Evolutionary conservation across 2,888 invertebrate genomes (phyloP).

Genomic region (Cepaea hortensis): DNA sequence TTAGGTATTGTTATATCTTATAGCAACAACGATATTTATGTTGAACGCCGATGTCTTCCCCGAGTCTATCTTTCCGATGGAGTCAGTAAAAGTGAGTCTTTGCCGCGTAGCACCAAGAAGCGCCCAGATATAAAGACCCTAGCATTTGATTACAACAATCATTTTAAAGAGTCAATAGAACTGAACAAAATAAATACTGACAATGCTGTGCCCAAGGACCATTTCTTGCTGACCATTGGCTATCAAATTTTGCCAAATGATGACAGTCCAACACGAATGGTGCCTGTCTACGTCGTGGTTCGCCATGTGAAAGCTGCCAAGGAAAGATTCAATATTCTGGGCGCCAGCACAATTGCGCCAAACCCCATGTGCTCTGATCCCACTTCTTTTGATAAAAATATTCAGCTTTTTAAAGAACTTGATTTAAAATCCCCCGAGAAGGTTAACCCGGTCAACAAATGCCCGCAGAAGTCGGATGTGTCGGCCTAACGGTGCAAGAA

Average conservation of each 20-base stretch:
- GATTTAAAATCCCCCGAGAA: not conserved
- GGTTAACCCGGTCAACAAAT: too few relatives aligned
- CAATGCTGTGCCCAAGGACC: slow-evolving; percentile 6
- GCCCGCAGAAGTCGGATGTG: too few relatives aligned
- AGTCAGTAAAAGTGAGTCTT: not conserved
- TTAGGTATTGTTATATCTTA: slow-evolving; percentile 9
- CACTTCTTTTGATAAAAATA: slow-evolving; percentile 12
- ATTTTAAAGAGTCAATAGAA: not conserved
- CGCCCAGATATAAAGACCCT: not conserved
- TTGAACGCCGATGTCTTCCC: slow-evolving; percentile 5
- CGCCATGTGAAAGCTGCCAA: not conserved
- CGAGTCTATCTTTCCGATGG: slow-evolving; percentile 18
- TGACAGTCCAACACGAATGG: slow-evolving; percentile 3
- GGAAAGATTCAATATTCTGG: slow-evolving; percentile 9
- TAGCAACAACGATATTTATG: slow-evolving; percentile 9
- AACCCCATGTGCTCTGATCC: slow-evolving; percentile 29
- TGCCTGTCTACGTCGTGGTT: slow-evolving; percentile 23
- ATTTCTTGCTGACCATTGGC: slow-evolving; percentile 12
- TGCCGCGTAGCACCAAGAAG: slow-evolving; percentile 7
- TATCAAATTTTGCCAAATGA: slow-evolving; percentile 22
- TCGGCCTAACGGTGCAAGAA: too few relatives aligned
- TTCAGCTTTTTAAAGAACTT: not conserved
- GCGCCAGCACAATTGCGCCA: slow-evolving; percentile 9
- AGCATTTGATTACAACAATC: slow-evolving; percentile 11
- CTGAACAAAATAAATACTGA: not conserved